Evolutionary conservation across 92 coral and sea anemone genomes (phyloP), one percentile per base, ranked within the genome.

Genomic region (Zoanthus gigantus): DNA sequence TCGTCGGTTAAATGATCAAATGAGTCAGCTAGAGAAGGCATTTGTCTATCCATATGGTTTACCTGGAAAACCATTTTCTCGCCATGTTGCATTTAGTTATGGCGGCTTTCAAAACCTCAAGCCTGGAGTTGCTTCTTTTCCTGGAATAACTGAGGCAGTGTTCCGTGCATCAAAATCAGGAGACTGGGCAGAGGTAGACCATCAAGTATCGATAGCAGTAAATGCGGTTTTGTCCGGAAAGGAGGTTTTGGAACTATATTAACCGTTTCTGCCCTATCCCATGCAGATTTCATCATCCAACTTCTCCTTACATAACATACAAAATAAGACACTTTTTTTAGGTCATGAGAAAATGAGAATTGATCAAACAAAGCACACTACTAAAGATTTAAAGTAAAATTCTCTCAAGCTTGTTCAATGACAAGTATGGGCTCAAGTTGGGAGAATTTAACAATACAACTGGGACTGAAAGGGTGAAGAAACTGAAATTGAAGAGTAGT

Each of bases 1-100:
- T 78, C 98, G 98, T 77, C 88, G 87, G 78, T 48, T 95, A 57
- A 97, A 97, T 84, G 99, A 97, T 30, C 95, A 97, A 88, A 91
- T 94, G 89, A 90, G 89, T 34, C 90, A 90, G 42, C 87, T 97
- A 31, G 99, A 97, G 65, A 95, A 93, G 69, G 98, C 97, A 30
- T 97, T 97, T 72, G 93, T 93, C 47, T 83, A 93, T 69, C 89
- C 99, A 0, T 80, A 86, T 29, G 99, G 98, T 73, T 88, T 97
- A 83, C 96, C 96, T 42, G 98, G 99, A 44, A 89, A 80, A 58
- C 92, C 90, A 10, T 91, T 87, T 61, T 90, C 86, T 68, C 89
- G 99, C 17, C 99, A 97, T 85, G 93, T 95, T 77, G 94, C 95
- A 0, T 97, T 97, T 58, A 92, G 94, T 75, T 95, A 61, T 74